Base-by-base conservation (phyloP, 1,140 invertebrate species). In the Cryptotermes secundus region DNA sequence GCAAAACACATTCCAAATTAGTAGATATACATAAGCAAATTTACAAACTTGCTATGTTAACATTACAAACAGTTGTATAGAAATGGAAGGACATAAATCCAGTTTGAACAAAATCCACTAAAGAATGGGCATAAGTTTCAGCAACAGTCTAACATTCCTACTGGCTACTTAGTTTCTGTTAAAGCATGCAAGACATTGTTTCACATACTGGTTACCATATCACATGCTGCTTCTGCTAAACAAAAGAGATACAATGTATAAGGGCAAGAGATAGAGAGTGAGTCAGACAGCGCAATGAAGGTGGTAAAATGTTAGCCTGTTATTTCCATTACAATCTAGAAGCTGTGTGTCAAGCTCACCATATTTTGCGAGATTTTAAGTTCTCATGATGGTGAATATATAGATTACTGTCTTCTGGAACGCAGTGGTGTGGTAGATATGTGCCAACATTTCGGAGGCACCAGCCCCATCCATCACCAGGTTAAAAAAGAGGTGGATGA, bases 1-100 rank as follows among this genome's bases (percentile, higher is more conserved):
- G 88, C 88, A 86, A 88, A 85, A 87, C 86, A 86, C 86, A 84
- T 79, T 45, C 34, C 45, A 82, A 85, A 83, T 84, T 85, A 84
- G 86, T 87, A 85, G 85, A 42, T 42, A 80, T 85, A 86, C 86
- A 86, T 87, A 80, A 84, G 85, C 85, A 86, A 86, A 83, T 86
- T 49, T 85, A 84, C 86, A 86, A 45, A 86, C 81, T 84, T 86
- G 86, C 85, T 85, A 86, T 85, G 86, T 84, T 86, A 86, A 86
- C 83, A 86, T 85, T 87, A 86, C 82, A 38, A 12, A 49, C 31
- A 49, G 9, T 80, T 84, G 16, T 22, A 45, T 81, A 31, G 9
- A 72, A 72, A 72, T 72, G 7, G 1, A 72, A 72, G 6, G 4
- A 72, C n/a, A 59, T 59, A 72, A 31, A 72, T 72, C 16, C 26